These are phyloP conservation scores for Apistogramma diplotaenia DNA, from an alignment of 2,113 vertebrate genomes.

Conservation along the genomic window DNA sequence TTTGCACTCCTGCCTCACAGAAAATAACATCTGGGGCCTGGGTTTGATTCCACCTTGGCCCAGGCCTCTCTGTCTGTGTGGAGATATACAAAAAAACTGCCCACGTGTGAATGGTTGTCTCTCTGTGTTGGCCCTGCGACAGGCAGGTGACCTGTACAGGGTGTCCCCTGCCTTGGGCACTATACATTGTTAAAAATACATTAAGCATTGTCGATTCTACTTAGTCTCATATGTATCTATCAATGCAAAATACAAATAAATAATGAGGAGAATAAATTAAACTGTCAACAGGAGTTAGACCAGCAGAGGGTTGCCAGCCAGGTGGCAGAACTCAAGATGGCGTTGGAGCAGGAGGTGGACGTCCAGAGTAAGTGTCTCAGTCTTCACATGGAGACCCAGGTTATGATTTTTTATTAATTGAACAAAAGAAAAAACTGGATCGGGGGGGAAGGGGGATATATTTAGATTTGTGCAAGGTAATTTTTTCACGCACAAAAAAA, in stretches of 20 bases:
- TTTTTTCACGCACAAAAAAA: background rate
- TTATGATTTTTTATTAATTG: slow-evolving; percentile 48
- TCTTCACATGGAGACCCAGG: slow-evolving; percentile 87
- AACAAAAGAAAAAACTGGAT: too few species aligned
- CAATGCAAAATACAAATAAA: background rate
- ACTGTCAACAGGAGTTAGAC: slow-evolving; percentile 80
- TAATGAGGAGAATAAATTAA: slow-evolving; percentile 81
- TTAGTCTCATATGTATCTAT: background rate
- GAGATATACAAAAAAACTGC: too few species aligned
- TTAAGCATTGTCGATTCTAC: background rate
- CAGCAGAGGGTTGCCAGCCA: slow-evolving; percentile 80
- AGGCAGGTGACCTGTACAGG: background rate
- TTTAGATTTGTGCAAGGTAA: background rate
- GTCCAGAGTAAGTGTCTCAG: slow-evolving; percentile 84
- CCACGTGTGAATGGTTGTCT: too few species aligned
- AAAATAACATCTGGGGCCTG: too few species aligned
- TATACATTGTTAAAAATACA: background rate
- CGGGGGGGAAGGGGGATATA: too few species aligned
- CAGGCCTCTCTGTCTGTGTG: too few species aligned
- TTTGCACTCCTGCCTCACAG: too few species aligned
- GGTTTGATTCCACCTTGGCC: too few species aligned
- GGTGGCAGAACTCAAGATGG: slow-evolving; percentile 84
- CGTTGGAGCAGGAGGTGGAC: slow-evolving; percentile 84
- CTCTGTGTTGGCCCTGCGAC: too few species aligned
- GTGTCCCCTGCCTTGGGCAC: too few species aligned